Conservation (phyloP, 2,113 vertebrate genomes). For the Cavia porcellus region DNA sequence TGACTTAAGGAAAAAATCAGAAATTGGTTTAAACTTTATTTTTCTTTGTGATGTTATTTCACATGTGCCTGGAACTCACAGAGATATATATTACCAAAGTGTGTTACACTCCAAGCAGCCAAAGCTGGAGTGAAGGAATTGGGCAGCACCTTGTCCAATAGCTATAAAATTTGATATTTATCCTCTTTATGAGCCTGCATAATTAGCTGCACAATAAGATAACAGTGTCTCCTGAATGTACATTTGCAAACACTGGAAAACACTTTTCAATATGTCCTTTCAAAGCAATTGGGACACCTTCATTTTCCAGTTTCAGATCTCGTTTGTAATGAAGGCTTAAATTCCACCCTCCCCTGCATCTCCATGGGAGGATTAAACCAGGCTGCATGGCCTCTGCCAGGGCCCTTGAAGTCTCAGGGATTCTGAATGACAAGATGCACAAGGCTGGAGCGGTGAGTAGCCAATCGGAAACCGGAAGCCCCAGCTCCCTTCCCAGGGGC, state of each 20-base stretch:
- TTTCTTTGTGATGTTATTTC: not conserved
- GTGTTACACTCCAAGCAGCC: not conserved
- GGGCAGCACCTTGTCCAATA: not conserved
- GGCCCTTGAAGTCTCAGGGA: conserved; percentile 28
- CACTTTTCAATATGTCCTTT: not conserved
- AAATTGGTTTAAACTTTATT: conserved; percentile 42
- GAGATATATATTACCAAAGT: not conserved
- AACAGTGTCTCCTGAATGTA: not conserved
- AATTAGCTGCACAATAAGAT: conserved; percentile 45
- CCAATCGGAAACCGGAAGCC: conserved; percentile 66
- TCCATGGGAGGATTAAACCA: conserved; percentile 47
- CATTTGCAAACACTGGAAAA: not conserved
- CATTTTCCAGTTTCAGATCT: conserved; percentile 69
- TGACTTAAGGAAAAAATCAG: conserved; percentile 23
- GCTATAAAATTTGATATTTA: not conserved
- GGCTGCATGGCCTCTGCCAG: conserved; percentile 56
- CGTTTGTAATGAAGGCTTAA: conserved; percentile 68
- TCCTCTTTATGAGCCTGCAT: conserved; percentile 37
- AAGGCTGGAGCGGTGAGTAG: conserved; percentile 46
- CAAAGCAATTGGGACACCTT: conserved; percentile 45
- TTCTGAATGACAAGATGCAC: conserved; percentile 71
- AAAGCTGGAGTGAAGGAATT: not conserved
- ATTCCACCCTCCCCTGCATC: conserved; percentile 22
- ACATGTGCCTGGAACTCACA: not conserved
- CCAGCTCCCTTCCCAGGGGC: not conserved